Evolutionary conservation across 1,140 invertebrate species (phyloP), one percentile per base, ranked within the genome.

Genomic region (Orius laevigatus): DNA sequence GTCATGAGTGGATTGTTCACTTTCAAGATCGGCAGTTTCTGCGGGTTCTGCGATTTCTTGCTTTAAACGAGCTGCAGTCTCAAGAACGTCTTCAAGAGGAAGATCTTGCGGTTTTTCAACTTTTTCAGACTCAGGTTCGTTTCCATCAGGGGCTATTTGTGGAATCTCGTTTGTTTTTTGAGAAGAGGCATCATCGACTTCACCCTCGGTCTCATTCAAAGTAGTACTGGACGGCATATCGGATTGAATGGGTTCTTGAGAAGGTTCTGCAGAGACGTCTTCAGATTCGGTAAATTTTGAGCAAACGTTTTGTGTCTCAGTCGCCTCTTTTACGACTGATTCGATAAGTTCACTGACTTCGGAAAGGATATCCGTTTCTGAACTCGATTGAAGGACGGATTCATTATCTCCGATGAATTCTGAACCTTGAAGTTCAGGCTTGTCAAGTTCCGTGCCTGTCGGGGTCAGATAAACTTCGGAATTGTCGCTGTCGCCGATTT

Each of bases 381-480:
- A 25, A 32, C 15, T 45, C 5, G 19, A n/a, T 11, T 12, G 43
- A 38, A 53, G 48, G 53, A 57, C 54, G 47, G 53, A 53, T 33
- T 54, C 50, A 53, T 39, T 50, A 52, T 53, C 36, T 54, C 41
- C 38, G 46, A 45, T 49, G 55, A 33, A 10, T 25, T 59, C 57
- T 11, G 46, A 41, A 36, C 51, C 58, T 19, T 55, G 48, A 40
- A 60, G 57, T 19, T 50, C 49, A 34, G 60, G 58, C 40, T 52
- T 53, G 10, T 52, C 60, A n/a, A 60, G 62, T 38, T 64, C 60
- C 36, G 59, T 67, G 60, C 74, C 73, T 40, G 71, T 74, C 9
- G 73, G 72, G 46, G 72, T 75, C 44, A 74, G 59, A 57, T 75
- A 75, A 32, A 71, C 65, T 53, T 75, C 73, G 36, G 73, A 74